These are phyloP conservation scores for Drosophila novamexicana DNA, from an alignment of 1,140 invertebrate species.

Conservation along the genomic window DNA sequence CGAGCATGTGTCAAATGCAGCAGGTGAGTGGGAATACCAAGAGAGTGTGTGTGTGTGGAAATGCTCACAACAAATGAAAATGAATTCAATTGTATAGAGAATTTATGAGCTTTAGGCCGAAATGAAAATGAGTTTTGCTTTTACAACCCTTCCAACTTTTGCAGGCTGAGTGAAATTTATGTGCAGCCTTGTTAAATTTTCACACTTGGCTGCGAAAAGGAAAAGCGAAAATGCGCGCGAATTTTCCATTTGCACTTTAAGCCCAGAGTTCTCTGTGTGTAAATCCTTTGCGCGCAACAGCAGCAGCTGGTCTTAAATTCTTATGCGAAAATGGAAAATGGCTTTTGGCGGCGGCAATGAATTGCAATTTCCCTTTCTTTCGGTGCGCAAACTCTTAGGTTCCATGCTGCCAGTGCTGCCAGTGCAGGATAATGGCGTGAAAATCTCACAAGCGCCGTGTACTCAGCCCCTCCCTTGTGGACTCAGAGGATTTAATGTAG, in stretches of 20 bases:
- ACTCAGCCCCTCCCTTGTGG: constrained; percentile 7
- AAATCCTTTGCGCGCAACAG: constrained; percentile 2
- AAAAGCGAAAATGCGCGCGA: constrained; percentile 26
- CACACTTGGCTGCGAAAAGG: constrained; percentile 27
- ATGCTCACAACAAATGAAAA: constrained; percentile 1
- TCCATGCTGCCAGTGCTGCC: neutral
- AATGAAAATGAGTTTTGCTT: constrained; percentile 20
- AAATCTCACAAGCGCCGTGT: constrained; percentile 19
- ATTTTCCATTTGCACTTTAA: constrained; percentile 40
- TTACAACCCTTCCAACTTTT: neutral
- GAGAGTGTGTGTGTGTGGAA: neutral
- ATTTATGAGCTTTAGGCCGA: constrained; percentile 11
- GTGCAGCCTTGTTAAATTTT: constrained; percentile 48
- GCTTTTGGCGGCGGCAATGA: constrained; percentile 41
- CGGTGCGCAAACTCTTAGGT: neutral
- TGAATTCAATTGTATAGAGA: constrained; percentile 12
- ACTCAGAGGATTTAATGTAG: constrained; percentile 43
- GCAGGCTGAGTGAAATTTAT: constrained; percentile 48
- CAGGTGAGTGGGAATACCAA: neutral
- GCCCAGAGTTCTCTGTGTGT: constrained; percentile 1
- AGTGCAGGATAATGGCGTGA: constrained; percentile 35
- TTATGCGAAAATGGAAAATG: constrained; percentile 37
- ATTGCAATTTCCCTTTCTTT: constrained; percentile 58
- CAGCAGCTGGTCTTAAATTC: constrained; percentile 29
- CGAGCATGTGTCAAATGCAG: constrained; percentile 36